These are phyloP conservation scores for Echinarachnius parma DNA, from an alignment of 53 echinoderm and acorn worm genomes.

Conservation along the genomic window DNA sequence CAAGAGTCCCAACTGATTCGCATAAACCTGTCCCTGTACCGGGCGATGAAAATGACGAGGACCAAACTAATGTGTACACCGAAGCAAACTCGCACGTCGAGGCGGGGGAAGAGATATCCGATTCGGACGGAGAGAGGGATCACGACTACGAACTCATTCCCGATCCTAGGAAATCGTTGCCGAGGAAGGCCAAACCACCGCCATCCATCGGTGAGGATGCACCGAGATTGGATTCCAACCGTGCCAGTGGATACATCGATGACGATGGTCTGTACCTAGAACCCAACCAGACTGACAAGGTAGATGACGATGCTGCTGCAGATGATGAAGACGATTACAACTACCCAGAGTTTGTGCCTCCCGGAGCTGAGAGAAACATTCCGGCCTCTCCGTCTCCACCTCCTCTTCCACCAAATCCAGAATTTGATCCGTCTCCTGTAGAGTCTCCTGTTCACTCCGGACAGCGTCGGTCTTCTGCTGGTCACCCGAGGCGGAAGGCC, in stretches of 20 bases:
- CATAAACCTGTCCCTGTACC: background rate
- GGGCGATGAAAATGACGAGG: conserved; percentile 2
- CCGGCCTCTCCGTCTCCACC: conserved; percentile 19
- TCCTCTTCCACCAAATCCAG: conserved; percentile 21
- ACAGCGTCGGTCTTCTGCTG: conserved; percentile 2
- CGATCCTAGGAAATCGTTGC: conserved; percentile 16
- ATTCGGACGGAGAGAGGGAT: conserved; percentile 12
- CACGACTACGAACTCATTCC: conserved; percentile 47
- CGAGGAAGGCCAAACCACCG: conserved; percentile 8
- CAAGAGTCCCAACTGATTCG: conserved; percentile 2
- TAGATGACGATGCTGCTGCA: background rate
- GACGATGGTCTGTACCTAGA: conserved; percentile 40
- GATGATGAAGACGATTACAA: conserved; percentile 28
- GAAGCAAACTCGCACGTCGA: conserved; percentile 8
- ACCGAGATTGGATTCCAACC: background rate
- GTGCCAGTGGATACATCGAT: conserved; percentile 40
- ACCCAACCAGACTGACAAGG: conserved; percentile 13
- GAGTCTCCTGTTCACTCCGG: background rate
- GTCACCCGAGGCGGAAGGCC: conserved; percentile 9
- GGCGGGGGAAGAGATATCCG: background rate
- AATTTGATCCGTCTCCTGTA: conserved; percentile 5
- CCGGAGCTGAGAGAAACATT: conserved; percentile 4
- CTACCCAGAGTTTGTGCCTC: conserved; percentile 38
- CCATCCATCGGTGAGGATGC: conserved; percentile 9
- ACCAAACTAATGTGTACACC: conserved; percentile 30